These are phyloP conservation scores for Syngnathus floridae DNA, from an alignment of 2,113 vertebrate species.

Conservation along the genomic window DNA sequence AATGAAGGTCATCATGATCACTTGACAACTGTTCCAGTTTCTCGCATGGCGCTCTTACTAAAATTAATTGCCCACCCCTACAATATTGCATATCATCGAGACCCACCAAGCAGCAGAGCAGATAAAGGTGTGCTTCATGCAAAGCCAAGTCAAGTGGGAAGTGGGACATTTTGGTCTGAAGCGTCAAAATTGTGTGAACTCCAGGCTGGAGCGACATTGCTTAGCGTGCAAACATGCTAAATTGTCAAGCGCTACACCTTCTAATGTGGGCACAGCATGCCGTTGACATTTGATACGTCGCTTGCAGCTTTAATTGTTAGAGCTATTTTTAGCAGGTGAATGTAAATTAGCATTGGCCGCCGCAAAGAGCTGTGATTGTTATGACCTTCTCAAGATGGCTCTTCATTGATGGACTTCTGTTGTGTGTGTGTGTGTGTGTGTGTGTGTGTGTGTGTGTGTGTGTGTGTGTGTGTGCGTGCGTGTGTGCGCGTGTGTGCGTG, in stretches of 20 bases:
- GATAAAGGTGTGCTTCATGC: neutral
- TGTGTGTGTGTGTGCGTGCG: slow-evolving; percentile 10
- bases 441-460: too few species aligned
- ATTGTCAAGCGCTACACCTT: neutral
- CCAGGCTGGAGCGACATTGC: neutral
- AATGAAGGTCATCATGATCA: neutral
- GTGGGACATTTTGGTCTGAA: too few species aligned
- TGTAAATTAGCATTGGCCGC: neutral
- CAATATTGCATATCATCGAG: neutral
- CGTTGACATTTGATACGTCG: neutral
- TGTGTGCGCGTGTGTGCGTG: slow-evolving; percentile 16
- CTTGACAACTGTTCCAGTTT: neutral
- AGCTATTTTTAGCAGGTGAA: neutral
- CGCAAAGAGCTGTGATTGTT: slow-evolving; percentile 9
- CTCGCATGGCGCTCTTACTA: too few species aligned
- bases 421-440: neutral
- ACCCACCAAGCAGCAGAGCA: neutral
- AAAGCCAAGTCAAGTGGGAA: neutral
- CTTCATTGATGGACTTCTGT: slow-evolving; percentile 9
- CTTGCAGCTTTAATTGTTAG: neutral
- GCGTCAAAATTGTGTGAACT: too few species aligned
- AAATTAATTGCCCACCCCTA: neutral
- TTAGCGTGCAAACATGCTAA: neutral
- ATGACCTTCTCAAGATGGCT: slow-evolving; percentile 19
- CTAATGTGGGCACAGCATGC: neutral